These are phyloP conservation scores for Alces alces DNA, from an alignment of 2,113 vertebrate species.

Conservation along the genomic window DNA sequence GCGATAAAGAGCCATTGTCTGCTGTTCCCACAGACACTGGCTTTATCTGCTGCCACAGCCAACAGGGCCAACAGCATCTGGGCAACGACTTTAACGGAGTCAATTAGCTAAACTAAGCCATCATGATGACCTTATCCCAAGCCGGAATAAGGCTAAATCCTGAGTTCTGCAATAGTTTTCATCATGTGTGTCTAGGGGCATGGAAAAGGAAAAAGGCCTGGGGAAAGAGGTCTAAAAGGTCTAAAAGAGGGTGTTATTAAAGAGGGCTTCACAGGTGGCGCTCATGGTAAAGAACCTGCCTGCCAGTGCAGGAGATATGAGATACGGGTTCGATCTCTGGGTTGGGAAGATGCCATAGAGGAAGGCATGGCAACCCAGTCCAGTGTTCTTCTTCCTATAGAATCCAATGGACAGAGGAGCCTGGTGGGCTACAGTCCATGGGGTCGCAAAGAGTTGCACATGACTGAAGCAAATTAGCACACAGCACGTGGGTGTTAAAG, in stretches of 20 bases:
- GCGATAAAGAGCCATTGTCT: background rate
- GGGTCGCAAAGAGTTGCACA: background rate
- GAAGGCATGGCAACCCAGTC: background rate
- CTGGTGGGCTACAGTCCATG: background rate
- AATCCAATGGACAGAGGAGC: background rate
- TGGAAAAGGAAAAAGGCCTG: background rate
- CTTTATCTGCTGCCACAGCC: background rate
- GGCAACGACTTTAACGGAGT: fast-evolving
- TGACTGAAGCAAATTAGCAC: background rate
- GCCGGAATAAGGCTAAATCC: too few species aligned
- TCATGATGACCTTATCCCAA: background rate
- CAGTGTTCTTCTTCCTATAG: background rate
- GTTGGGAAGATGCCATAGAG: background rate
- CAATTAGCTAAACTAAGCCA: background rate
- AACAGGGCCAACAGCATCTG: background rate
- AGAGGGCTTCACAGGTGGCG: background rate
- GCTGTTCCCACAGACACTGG: background rate
- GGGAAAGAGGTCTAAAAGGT: background rate
- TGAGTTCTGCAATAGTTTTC: too few species aligned
- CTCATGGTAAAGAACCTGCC: background rate
- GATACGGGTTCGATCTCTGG: background rate
- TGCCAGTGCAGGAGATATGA: background rate
- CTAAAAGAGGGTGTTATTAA: background rate
- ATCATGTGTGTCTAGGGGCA: background rate
- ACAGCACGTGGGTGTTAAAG: background rate